Evolutionary conservation across 2,113 vertebrate species (phyloP).

Genomic region (Chloropsis cyanopogon): DNA sequence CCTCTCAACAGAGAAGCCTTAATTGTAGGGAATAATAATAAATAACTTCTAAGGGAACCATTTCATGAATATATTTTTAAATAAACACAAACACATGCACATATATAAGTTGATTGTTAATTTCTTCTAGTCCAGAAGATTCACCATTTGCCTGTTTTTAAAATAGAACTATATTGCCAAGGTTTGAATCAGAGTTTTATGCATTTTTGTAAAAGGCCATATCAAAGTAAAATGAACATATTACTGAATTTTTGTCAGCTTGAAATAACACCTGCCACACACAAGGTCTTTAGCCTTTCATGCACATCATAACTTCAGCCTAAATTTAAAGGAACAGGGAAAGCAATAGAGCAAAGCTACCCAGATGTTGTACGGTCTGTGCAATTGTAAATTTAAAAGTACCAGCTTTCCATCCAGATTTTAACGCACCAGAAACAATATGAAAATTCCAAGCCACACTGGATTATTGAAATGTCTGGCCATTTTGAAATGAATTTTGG

Average conservation of each 20-base stretch:
- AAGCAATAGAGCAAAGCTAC: conserved; percentile 78
- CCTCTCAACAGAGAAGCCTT: not conserved
- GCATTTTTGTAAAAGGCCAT: conserved; percentile 33
- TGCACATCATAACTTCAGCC: conserved; percentile 83
- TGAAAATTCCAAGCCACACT: conserved; percentile 76
- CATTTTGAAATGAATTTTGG: conserved; percentile 74
- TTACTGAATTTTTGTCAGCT: conserved; percentile 70
- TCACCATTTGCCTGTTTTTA: not conserved
- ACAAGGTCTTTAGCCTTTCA: conserved; percentile 77
- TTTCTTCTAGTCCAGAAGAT: not conserved
- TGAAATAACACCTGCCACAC: conserved; percentile 76
- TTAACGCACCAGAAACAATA: conserved; percentile 75
- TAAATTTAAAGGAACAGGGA: conserved; percentile 88
- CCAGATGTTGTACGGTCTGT: conserved; percentile 91
- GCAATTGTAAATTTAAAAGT: conserved; percentile 76
- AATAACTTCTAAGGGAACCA: not conserved
- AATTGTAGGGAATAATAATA: not conserved
- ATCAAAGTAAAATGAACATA: conserved; percentile 68
- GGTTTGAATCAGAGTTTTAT: not conserved
- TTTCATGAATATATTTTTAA: not conserved
- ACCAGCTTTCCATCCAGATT: conserved; percentile 77
- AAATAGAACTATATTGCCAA: conserved; percentile 3
- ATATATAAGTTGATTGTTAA: not conserved
- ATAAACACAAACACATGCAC: not conserved
- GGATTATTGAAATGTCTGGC: conserved; percentile 76